Evolutionary conservation across 2,888 invertebrate species (phyloP), one percentile per base, ranked within the genome.

Genomic region (Minunthozetes semirufus): DNA sequence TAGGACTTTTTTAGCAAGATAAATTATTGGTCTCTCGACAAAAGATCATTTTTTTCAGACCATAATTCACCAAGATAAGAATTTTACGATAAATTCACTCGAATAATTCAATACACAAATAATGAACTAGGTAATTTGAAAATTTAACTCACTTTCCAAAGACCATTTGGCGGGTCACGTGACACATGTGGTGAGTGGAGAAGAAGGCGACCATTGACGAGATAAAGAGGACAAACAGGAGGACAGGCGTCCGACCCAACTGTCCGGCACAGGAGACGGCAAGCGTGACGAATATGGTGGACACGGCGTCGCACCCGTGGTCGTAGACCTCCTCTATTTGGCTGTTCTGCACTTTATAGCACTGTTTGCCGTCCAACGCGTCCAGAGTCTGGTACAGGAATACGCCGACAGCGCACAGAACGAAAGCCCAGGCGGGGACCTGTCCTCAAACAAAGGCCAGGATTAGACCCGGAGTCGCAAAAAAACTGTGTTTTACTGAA

Each of bases 301-400:
- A 96, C 84, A 98, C 89, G 59, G 97, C 94, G 85, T 99, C 99
- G 85, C 99, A 99, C 80, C 99, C 99, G 85, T 99, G 99, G 85
- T 99, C 99, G 84, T 99, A 99, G 42, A 99, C 87, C 86, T 99
- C 99, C 17, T 99, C 99, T 22, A 99, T 86, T 0, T 98, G 97
- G 68, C 91, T 90, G 79, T 92, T 92, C 79, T 91, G 90, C 25
- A 98, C 99, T 81, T 98, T 87, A 79, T 99, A 87, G 0, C 99
- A 99, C 85, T 99, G 99, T 84, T 99, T 99, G 72, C 99, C 99
- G 84, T 99, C 99, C 77, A 98, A 95, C 68, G 99, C 98, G 85
- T 99, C 99, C 80, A 99, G 86, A 81, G 95, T 94, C 85, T 99
- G 98, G 85, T 99, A 99, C 75, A 94, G 85, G 84, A 99, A 98